A percentile compares a stretch with the other conserved stretches of the same genome.
Conservation (phyloP, 2,888 invertebrate species). For the Choreutis nemorana region DNA sequence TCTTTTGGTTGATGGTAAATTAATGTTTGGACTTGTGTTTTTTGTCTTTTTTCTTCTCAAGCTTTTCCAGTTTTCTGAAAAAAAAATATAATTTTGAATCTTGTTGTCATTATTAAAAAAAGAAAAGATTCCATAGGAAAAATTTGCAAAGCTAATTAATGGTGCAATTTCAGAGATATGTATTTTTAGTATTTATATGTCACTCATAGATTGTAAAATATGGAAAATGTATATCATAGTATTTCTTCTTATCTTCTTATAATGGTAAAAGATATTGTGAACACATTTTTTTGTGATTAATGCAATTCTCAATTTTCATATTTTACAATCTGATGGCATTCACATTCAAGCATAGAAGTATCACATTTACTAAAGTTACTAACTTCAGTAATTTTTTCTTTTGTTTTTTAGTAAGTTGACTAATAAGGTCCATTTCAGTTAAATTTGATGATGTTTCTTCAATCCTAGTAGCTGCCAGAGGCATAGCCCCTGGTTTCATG, state of each 20-base stretch:
- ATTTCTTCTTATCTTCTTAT: too few species aligned
- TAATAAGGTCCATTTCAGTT: slow-evolving; percentile 82
- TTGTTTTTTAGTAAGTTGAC: slow-evolving; percentile 85
- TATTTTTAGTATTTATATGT: too few species aligned
- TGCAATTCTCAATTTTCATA: too few species aligned
- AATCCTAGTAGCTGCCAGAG: slow-evolving; percentile 62
- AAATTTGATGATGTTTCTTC: slow-evolving; percentile 66
- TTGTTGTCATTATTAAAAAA: background rate
- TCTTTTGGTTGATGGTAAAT: background rate
- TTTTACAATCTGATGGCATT: too few species aligned
- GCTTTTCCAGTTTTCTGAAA: slow-evolving; percentile 72
- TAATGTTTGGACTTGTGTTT: slow-evolving; percentile 36
- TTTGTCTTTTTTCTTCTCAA: slow-evolving; percentile 65
- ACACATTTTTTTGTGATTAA: too few species aligned
- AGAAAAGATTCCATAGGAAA: slow-evolving; percentile 2
- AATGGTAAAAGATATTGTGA: too few species aligned
- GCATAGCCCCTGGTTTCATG: slow-evolving; percentile 80
- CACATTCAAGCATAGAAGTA: too few species aligned
- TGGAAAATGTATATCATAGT: too few species aligned
- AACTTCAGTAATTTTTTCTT: slow-evolving; percentile 91
- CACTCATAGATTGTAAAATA: too few species aligned
- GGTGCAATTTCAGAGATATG: too few species aligned
- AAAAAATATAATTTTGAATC: slow-evolving; percentile 8
- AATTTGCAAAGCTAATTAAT: too few species aligned
- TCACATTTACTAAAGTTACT: too few species aligned